A percentile compares a stretch with the other conserved stretches of the same genome.
These are phyloP conservation scores for Notarius quadriscutis DNA, from an alignment of 2,113 vertebrate species.

Conservation along the genomic window DNA sequence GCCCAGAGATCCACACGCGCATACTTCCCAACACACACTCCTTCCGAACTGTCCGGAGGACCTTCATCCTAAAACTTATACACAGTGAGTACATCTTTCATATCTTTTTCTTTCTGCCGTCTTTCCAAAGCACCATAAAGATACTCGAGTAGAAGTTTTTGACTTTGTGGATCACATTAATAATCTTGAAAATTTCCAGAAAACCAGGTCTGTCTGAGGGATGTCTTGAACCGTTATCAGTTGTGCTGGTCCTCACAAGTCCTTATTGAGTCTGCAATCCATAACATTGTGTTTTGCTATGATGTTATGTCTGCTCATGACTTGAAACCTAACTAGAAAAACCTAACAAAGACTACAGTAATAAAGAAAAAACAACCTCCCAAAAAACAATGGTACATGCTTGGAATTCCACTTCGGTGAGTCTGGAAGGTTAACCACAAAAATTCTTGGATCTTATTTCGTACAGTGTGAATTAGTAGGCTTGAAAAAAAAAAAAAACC, in stretches of 20 bases:
- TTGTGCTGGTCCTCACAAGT: background rate
- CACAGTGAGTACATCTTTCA: constrained; percentile 48
- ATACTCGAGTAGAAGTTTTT: background rate
- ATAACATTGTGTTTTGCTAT: background rate
- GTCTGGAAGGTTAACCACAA: constrained; percentile 6
- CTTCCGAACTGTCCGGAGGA: constrained; percentile 10
- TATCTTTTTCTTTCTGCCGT: background rate
- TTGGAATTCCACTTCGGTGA: background rate
- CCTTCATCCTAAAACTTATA: constrained; percentile 24
- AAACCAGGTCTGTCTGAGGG: background rate
- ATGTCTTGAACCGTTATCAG: background rate
- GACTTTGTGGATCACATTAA: background rate
- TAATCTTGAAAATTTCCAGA: background rate
- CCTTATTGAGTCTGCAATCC: background rate
- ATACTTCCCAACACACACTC: constrained; percentile 26
- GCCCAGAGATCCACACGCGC: constrained; percentile 32
- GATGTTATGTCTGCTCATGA: background rate
- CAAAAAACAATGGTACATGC: background rate
- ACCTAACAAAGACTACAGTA: background rate
- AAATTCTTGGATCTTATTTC: background rate
- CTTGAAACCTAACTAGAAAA: background rate
- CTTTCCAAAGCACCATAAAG: background rate
- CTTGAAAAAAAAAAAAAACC: background rate
- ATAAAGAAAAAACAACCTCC: background rate
- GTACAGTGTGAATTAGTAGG: no score